phyloP scores from a whole-genome alignment of 2,797 vertebrate species.

The Danio kyathit region DNA sequence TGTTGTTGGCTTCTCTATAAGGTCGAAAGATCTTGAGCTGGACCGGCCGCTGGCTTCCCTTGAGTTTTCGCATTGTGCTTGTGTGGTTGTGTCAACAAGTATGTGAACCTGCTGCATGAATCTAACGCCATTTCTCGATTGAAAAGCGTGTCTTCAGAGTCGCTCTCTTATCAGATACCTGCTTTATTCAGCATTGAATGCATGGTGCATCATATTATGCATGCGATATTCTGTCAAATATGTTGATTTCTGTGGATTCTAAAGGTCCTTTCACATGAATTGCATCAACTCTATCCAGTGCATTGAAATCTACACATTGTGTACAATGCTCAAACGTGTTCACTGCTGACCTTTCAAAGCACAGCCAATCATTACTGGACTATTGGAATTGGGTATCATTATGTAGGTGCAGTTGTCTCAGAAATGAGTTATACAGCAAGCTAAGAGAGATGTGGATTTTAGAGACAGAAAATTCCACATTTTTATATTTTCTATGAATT shows the following conservation, averaged over 20 bases:
- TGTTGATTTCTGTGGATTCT: slow-evolving; percentile 22
- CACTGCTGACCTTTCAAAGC: slow-evolving; percentile 7
- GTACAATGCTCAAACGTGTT: background rate
- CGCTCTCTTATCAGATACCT: slow-evolving; percentile 63
- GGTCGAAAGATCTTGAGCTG: slow-evolving; percentile 19
- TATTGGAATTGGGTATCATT: background rate
- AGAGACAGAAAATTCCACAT: background rate
- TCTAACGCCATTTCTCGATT: slow-evolving; percentile 30
- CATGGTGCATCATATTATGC: slow-evolving; percentile 61
- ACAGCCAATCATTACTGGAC: background rate
- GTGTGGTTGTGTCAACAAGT: slow-evolving; percentile 40
- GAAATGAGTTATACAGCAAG: background rate
- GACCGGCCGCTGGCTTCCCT: slow-evolving; percentile 16
- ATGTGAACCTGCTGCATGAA: slow-evolving; percentile 52
- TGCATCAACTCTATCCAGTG: background rate
- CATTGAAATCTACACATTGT: background rate
- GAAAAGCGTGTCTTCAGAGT: slow-evolving; percentile 35
- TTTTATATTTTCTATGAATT: background rate
- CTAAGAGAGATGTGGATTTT: background rate
- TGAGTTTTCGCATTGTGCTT: slow-evolving; percentile 39
- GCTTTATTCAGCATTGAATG: slow-evolving; percentile 67
- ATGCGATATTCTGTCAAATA: slow-evolving; percentile 58
- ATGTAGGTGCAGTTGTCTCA: background rate
- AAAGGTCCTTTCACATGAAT: slow-evolving; percentile 26
- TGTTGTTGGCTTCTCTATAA: slow-evolving; percentile 34